Evolutionary conservation across 2,113 vertebrate genomes (phyloP), one percentile per base, ranked within the genome.

Genomic region (Psittacula cyanocephala): DNA sequence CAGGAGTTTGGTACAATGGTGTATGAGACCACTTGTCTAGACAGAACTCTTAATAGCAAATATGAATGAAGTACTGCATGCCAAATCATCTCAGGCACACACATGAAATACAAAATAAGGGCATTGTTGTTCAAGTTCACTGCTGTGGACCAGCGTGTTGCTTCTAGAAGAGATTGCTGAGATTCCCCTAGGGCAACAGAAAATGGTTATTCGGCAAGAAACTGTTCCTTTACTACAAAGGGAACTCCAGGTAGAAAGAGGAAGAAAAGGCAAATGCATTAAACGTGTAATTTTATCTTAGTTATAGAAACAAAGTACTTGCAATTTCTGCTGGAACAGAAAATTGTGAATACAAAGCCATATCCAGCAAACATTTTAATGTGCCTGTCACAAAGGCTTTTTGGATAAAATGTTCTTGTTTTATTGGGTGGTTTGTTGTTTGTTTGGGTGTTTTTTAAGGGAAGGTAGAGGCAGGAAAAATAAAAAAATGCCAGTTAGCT

Each of bases 251-350:
- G 63, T 95, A 63, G 81, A 94, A 86, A 75, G 20, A 77, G 29
- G 43, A 95, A 43, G 29, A 86, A 90, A 78, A 83, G 72, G 16
- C 47, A 81, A 88, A 87, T 84, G 33, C 62, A 27, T 83, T 65
- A 72, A 57, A 35, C 44, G 7, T 31, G 37, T 93, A 60, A 68
- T 93, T 90, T 88, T 86, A 22, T 84, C 41, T 95, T 70, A n/a
- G 39, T 91, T 93, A 25, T 10, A 53, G 83, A 89, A 93, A 72
- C 44, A 81, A 84, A 91, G 62, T 4, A 4, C 50, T 88, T 78
- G 60, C 41, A 62, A 28, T 84, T 93, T 93, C 37, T 92, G 41
- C 77, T 91, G 78, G 86, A 79, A 92, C 24, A 84, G 72, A 90
- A 83, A 75, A 57, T 28, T 37, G 28, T 77, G 62, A 69, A 27